Conservation (phyloP, 2,797 vertebrate species). For the Natrix natrix region DNA sequence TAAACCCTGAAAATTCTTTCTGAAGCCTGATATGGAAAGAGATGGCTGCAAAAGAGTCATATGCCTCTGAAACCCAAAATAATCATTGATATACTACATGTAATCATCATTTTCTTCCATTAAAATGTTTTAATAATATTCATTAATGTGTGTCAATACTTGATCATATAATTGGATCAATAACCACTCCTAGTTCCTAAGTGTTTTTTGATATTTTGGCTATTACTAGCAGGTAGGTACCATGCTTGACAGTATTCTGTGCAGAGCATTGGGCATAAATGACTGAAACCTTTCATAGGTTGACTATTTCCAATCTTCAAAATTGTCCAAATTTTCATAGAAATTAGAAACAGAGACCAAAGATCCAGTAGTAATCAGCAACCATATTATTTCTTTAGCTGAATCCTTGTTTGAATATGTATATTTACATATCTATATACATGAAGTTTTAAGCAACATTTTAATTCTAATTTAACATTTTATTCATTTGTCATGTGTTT, state of each 20-base stretch:
- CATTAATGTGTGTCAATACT: not conserved
- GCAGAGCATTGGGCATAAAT: not conserved
- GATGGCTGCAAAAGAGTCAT: too few species aligned
- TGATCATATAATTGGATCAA: not conserved
- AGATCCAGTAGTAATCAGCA: not conserved
- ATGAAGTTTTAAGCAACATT: constrained; percentile 7
- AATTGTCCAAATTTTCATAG: not conserved
- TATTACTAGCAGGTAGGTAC: not conserved
- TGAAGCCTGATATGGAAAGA: too few species aligned
- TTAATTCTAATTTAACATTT: constrained; percentile 30
- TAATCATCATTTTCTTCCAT: not conserved
- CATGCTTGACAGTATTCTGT: not conserved
- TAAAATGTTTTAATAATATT: not conserved
- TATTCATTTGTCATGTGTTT: constrained; percentile 31
- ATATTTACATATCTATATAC: not conserved
- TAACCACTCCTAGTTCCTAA: not conserved
- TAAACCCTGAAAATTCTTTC: too few species aligned
- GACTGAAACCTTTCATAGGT: not conserved
- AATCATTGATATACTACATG: not conserved
- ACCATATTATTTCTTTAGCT: not conserved
- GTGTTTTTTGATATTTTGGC: not conserved
- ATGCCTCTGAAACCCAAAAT: too few species aligned
- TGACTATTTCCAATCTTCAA: not conserved
- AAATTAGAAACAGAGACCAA: not conserved
- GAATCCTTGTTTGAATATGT: not conserved